These are phyloP conservation scores for Tetranychus piercei DNA, from an alignment of 2,888 invertebrate genomes.

Conservation along the genomic window DNA sequence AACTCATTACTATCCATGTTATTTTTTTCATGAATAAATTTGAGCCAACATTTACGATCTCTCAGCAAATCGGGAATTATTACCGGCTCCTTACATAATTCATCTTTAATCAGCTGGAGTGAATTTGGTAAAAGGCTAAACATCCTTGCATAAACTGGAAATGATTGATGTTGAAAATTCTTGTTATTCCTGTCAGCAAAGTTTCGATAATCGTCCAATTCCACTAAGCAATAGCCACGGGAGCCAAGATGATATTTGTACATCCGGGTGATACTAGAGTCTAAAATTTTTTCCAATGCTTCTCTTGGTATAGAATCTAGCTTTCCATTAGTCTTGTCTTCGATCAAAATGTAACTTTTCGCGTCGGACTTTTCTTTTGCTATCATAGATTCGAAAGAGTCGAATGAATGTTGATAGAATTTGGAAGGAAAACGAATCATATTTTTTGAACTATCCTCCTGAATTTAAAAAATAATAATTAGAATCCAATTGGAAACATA, in stretches of 20 bases:
- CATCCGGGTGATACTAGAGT: not conserved
- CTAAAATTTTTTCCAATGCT: not conserved
- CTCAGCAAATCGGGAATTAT: constrained; percentile 37
- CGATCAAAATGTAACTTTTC: constrained; percentile 9
- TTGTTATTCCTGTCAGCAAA: not conserved
- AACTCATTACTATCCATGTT: not conserved
- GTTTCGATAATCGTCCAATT: not conserved
- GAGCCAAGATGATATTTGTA: constrained; percentile 1
- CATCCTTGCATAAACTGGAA: not conserved
- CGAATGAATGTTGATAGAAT: constrained; percentile 8
- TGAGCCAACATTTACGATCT: not conserved
- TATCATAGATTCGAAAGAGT: constrained; percentile 10
- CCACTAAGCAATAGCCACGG: not conserved
- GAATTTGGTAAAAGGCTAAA: constrained; percentile 30
- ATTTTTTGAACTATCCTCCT: no score
- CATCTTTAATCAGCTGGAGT: constrained; percentile 43
- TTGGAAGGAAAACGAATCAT: not conserved
- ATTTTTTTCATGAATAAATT: not conserved
- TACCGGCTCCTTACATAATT: not conserved
- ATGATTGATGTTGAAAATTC: not conserved
- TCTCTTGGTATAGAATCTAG: not conserved
- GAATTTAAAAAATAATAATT: no score
- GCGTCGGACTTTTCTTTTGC: constrained; percentile 12
- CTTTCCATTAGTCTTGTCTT: not conserved
- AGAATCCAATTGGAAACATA: no score